Evolutionary conservation across 2,113 vertebrate species (phyloP).

Genomic region (Ellobius talpinus): DNA sequence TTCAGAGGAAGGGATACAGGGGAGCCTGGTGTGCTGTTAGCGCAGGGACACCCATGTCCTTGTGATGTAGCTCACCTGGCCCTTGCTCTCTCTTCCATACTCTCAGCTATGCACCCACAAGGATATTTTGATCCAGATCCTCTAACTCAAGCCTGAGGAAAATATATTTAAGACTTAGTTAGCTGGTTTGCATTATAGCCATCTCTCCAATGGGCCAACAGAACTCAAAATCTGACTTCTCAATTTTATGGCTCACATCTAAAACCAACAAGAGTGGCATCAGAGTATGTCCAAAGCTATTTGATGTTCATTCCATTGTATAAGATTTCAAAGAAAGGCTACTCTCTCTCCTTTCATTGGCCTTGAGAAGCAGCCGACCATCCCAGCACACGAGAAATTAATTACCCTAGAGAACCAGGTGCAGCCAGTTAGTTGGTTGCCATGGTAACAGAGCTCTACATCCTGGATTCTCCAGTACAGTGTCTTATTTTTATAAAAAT

Average conservation of each 20-base stretch:
- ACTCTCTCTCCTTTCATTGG: background rate
- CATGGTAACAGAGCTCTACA: constrained; percentile 63
- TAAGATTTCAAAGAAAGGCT: constrained; percentile 63
- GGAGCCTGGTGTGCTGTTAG: background rate
- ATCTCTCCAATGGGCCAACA: background rate
- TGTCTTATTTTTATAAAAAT: constrained; percentile 73
- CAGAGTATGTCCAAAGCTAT: background rate
- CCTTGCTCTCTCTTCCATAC: constrained; percentile 65
- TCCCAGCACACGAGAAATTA: constrained; percentile 67
- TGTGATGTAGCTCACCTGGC: background rate
- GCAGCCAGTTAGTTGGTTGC: constrained; percentile 70
- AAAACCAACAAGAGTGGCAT: constrained; percentile 34
- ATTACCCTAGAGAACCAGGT: constrained; percentile 71
- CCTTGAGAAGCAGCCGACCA: constrained; percentile 33
- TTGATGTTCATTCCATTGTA: background rate
- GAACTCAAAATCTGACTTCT: background rate
- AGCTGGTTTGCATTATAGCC: constrained; percentile 83
- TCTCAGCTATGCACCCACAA: constrained; percentile 86
- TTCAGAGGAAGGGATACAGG: background rate
- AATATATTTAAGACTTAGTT: constrained; percentile 81
- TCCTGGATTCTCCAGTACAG: constrained; percentile 35
- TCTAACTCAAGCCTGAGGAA: constrained; percentile 82
- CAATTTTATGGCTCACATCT: background rate
- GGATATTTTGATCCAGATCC: constrained; percentile 80
- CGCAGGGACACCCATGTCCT: background rate